Percentiles rank a stretch among this genome's conserved stretches.
These are phyloP conservation scores for Centropyge bicolor DNA, from an alignment of 2,797 vertebrate genomes.

Conservation along the genomic window DNA sequence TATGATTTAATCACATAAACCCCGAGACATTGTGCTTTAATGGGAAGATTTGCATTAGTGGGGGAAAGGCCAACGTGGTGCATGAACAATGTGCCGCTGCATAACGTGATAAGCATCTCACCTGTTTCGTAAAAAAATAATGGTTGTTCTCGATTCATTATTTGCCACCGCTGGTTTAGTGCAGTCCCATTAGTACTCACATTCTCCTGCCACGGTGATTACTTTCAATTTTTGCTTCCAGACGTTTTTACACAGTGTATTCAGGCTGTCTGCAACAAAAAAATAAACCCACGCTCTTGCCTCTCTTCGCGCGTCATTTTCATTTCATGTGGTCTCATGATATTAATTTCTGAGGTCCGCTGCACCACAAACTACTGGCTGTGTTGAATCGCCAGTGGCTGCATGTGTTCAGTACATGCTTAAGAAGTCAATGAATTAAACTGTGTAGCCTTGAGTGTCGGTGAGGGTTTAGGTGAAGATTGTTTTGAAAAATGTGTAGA, in stretches of 20 bases:
- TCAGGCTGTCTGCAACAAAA: background rate
- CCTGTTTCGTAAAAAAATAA: conserved; percentile 1
- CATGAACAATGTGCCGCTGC: background rate
- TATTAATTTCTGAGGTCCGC: background rate
- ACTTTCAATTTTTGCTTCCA: conserved; percentile 17
- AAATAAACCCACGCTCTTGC: background rate
- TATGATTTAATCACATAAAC: background rate
- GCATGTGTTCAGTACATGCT: background rate
- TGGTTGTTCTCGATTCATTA: conserved; percentile 17
- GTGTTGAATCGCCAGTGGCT: background rate
- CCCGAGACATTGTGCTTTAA: background rate
- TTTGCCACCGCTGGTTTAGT: background rate
- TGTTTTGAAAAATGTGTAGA: background rate
- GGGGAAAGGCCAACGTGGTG: background rate
- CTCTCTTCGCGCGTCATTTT: conserved; percentile 3
- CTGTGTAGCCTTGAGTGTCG: background rate
- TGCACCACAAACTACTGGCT: background rate
- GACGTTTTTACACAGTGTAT: background rate
- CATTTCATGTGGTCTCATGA: background rate
- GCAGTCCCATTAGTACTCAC: conserved; percentile 20
- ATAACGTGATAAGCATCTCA: conserved; percentile 1
- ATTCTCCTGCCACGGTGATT: conserved; percentile 19
- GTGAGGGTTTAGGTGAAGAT: background rate
- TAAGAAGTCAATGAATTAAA: conserved; percentile 1
- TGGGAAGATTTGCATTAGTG: conserved; percentile 2